phyloP scores from a whole-genome alignment of 2,888 invertebrate species.

The Agrotis ipsilon region DNA sequence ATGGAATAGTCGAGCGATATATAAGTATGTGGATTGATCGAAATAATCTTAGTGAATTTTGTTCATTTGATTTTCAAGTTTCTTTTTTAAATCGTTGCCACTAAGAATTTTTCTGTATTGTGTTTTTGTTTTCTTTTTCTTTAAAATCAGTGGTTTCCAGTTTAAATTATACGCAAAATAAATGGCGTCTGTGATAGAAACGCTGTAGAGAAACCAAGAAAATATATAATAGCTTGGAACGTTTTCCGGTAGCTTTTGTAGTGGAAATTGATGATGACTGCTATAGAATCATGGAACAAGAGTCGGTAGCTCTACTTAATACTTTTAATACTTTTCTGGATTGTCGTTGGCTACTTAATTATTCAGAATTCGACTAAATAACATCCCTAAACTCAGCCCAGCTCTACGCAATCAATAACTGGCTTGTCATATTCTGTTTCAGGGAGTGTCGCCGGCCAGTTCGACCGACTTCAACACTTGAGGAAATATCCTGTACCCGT shows the following conservation, averaged over 20 bases:
- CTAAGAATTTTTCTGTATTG: too few species aligned
- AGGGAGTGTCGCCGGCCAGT: background rate
- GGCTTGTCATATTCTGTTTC: background rate
- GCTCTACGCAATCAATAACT: slow-evolving; percentile 23
- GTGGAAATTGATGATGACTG: too few species aligned
- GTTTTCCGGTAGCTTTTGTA: too few species aligned
- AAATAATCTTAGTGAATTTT: background rate
- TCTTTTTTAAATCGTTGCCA: too few species aligned
- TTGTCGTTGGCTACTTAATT: background rate
- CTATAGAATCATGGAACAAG: too few species aligned
- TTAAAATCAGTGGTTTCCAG: background rate
- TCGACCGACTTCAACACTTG: background rate
- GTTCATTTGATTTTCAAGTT: background rate
- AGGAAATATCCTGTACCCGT: background rate
- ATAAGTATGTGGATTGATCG: too few species aligned
- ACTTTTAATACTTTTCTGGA: too few species aligned
- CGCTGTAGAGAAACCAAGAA: too few species aligned
- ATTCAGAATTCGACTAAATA: slow-evolving; percentile 1
- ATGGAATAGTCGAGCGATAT: background rate
- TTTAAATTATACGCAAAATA: background rate
- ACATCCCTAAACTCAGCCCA: background rate
- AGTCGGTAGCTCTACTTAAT: too few species aligned
- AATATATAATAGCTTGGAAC: too few species aligned
- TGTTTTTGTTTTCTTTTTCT: background rate
- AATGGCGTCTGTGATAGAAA: background rate